Evolutionary conservation across 2,113 vertebrate genomes (phyloP).

Genomic region (Corythoichthys haematopterus): DNA sequence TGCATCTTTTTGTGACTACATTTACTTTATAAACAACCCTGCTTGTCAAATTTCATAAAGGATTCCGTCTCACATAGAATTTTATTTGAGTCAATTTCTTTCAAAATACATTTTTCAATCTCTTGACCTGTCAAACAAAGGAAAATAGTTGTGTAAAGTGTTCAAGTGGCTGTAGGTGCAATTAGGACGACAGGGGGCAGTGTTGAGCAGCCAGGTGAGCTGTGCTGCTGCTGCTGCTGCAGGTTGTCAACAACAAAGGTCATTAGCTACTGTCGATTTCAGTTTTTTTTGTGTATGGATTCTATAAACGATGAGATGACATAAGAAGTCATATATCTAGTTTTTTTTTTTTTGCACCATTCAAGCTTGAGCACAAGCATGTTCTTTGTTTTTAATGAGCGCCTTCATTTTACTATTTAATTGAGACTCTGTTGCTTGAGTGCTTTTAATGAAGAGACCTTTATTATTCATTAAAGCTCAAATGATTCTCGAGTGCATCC

Average conservation of each 20-base stretch:
- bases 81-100: not conserved
- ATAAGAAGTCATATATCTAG: not conserved
- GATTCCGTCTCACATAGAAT: not conserved
- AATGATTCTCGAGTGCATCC: slow-evolving; percentile 14
- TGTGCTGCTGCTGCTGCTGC: slow-evolving; percentile 10
- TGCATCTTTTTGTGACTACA: not conserved
- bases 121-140: slow-evolving; percentile 6
- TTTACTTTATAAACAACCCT: not conserved
- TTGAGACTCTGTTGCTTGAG: slow-evolving; percentile 7
- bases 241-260: slow-evolving; percentile 3
- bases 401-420: slow-evolving; percentile 22
- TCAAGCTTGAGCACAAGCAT: not conserved
- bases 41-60: not conserved
- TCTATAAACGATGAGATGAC: not conserved
- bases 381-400: slow-evolving; percentile 7
- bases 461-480: slow-evolving; percentile 33
- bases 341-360: not conserved
- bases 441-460: slow-evolving; percentile 10
- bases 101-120: not conserved
- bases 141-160: slow-evolving; percentile 11
- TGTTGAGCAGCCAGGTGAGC: slow-evolving; percentile 65
- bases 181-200: slow-evolving; percentile 65
- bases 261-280: not conserved
- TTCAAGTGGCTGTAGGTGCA: not conserved
- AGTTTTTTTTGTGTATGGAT: not conserved